Base-by-base conservation (phyloP, 2,113 vertebrate genomes). In the Tyto alba region DNA sequence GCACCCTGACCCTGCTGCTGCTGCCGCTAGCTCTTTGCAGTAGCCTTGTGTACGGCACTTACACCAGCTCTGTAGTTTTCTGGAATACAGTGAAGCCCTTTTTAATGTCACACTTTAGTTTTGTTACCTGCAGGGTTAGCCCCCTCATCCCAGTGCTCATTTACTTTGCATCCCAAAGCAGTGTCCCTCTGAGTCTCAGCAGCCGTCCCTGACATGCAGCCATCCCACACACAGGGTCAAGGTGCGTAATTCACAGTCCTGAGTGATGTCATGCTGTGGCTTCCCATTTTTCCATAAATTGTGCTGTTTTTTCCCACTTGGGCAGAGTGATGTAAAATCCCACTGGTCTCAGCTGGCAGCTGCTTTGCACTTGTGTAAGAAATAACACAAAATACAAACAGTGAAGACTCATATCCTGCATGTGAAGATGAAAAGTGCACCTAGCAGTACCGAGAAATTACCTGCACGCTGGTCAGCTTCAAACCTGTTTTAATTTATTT, bases 161-260 rank as follows among this genome's bases (percentile, higher is more conserved):
- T 71, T 50, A 32, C 56, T 86, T 62, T 69, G 47, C 56, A 47
- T 18, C 50, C 32, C 62, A 67, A 50, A 92, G 56, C 66, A 43
- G 34, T 4, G 10, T 53, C 32, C 22, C 20, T 23, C 12, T 16
- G 16, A 30, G 32, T 32, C 47, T 73, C 57, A 12, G 17, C 7
- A 0, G 29, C 29, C 1, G 0, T 16, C 47, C 63, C 68, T 2
- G 0, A 43, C 36, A 23, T 1, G 25, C 59, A 45, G 60, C 60
- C 32, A 29, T 52, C 57, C 69, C 1, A 1, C 3, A 2, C 27
- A 3, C 32, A 56, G 68, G 64, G 52, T 36, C 62, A 34, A 79
- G 30, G 53, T 47, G 41, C 7, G 12, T n/a, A 63, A 52, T 52
- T 78, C 7, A 5, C 67, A 57, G 20, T 45, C 45, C 16, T 6